Evolutionary conservation across 2,797 vertebrate genomes (phyloP).

Genomic region (Podarcis lilfordi): DNA sequence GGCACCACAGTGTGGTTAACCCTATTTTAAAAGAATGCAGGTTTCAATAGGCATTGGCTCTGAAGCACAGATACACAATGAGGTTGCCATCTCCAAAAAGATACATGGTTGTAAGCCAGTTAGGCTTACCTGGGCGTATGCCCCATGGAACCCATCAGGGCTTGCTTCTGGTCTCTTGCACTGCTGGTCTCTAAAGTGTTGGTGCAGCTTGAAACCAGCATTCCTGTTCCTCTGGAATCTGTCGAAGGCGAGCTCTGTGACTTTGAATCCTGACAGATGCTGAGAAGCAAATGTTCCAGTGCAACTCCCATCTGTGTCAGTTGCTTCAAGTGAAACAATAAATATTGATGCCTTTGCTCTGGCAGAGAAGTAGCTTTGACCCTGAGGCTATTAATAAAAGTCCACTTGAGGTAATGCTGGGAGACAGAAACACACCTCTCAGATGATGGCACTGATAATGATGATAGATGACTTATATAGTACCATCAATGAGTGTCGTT

Average conservation of each 20-base stretch:
- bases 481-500: neutral
- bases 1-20: neutral
- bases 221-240: neutral
- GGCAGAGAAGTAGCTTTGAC: neutral
- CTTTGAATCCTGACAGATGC: conserved; percentile 13
- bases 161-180: neutral
- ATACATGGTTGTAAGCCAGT: neutral
- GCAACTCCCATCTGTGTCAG: conserved; percentile 1
- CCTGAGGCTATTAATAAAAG: conserved; percentile 15
- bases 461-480: neutral
- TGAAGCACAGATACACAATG: neutral
- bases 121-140: no score
- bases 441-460: neutral
- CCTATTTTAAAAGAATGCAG: neutral
- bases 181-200: neutral
- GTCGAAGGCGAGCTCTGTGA: conserved; percentile 24
- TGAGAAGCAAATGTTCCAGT: conserved; percentile 16
- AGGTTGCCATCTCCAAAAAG: neutral
- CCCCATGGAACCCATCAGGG: no score
- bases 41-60: neutral
- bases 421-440: neutral
- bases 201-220: neutral
- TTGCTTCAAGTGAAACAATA: conserved; percentile 21
- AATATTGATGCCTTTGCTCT: neutral
- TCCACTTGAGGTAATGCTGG: neutral